Percentiles rank a stretch among this genome's conserved stretches.
Conservation (phyloP, 2,797 vertebrate species). For the Potorous gilbertii region DNA sequence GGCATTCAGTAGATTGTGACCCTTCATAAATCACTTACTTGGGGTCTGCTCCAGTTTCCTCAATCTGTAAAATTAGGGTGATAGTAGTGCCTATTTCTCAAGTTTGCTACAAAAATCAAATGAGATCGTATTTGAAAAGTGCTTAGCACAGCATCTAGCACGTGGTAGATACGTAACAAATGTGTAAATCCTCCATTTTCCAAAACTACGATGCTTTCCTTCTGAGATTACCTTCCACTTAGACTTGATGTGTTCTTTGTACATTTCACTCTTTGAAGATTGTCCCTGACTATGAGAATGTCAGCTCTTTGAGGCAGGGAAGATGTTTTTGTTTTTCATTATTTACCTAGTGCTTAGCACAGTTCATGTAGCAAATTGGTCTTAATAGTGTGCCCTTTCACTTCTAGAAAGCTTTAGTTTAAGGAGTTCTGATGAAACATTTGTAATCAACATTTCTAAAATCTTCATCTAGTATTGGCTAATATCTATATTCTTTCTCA, state of each 20-base stretch:
- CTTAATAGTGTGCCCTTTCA: not conserved
- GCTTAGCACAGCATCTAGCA: not conserved
- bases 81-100: not conserved
- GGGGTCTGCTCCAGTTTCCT: not conserved
- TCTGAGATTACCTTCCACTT: not conserved
- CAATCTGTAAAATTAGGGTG: not conserved
- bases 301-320: not conserved
- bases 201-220: not conserved
- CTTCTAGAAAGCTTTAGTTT: not conserved
- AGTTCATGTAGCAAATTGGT: not conserved
- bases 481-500: not conserved
- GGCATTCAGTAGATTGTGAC: not conserved
- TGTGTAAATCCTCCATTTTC: not conserved
- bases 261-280: not conserved
- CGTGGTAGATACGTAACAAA: not conserved
- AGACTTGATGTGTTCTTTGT: not conserved
- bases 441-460: not conserved
- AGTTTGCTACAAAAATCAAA: not conserved
- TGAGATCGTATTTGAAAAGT: not conserved
- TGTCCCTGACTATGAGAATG: not conserved
- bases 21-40: not conserved
- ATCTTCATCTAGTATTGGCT: not conserved
- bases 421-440: not conserved
- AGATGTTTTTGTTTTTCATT: not conserved
- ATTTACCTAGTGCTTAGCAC: not conserved